Percentiles rank a stretch among this genome's conserved stretches.
These are phyloP conservation scores for Abramis brama DNA, from an alignment of 2,113 vertebrate species.

Conservation along the genomic window DNA sequence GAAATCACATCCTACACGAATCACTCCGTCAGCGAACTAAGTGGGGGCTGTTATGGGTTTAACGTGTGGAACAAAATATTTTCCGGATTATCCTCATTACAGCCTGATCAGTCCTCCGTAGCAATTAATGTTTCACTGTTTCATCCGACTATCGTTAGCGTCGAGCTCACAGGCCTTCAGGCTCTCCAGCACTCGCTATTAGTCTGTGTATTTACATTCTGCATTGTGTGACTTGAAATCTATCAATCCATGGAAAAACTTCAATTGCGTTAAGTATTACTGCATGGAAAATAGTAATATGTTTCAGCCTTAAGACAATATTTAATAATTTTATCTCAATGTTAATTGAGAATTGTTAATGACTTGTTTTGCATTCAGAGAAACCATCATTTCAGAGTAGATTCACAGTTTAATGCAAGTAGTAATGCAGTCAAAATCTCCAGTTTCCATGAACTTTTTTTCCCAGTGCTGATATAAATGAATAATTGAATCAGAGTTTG, in stretches of 20 bases:
- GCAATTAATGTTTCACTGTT: neutral
- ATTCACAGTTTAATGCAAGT: neutral
- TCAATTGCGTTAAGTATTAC: neutral
- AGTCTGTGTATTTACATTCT: neutral
- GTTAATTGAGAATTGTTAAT: neutral
- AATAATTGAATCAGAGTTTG: too few relatives aligned
- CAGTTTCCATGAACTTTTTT: too few relatives aligned
- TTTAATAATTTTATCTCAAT: neutral
- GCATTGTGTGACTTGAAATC: neutral
- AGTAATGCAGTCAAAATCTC: neutral
- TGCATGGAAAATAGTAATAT: neutral
- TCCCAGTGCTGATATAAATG: too few relatives aligned
- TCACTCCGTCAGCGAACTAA: constrained; percentile 3
- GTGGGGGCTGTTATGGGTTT: neutral
- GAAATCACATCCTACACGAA: constrained; percentile 41
- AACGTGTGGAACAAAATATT: constrained; percentile 12
- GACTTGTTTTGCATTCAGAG: neutral
- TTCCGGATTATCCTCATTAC: constrained; percentile 12
- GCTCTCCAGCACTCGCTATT: neutral
- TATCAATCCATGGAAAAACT: too few relatives aligned
- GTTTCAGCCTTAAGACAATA: neutral
- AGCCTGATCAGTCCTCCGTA: neutral
- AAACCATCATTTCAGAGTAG: neutral
- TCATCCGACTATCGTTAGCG: neutral
- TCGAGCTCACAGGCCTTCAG: neutral